Evolutionary conservation across 2,888 invertebrate genomes (phyloP).

Genomic region (Parnassius apollo): DNA sequence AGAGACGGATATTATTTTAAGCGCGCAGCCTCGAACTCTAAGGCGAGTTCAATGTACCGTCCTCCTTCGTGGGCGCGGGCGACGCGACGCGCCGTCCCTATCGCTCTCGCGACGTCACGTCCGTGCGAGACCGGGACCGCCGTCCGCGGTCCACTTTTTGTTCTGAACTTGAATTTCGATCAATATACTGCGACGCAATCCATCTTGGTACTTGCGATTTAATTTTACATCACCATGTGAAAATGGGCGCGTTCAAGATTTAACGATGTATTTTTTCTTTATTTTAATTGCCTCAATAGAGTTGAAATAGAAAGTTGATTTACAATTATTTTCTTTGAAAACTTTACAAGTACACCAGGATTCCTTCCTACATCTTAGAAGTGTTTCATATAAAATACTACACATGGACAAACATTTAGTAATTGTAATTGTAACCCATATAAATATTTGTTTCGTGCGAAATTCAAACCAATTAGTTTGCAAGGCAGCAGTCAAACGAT

Average conservation of each 20-base stretch:
- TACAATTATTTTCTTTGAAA: too few relatives aligned
- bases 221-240: slow-evolving; percentile 29
- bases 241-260: slow-evolving; percentile 23
- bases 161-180: slow-evolving; percentile 74
- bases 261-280: slow-evolving; percentile 7
- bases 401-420: too few relatives aligned
- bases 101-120: slow-evolving; percentile 36
- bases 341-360: too few relatives aligned
- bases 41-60: slow-evolving; percentile 70
- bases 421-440: too few relatives aligned
- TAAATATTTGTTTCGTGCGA: too few relatives aligned
- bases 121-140: slow-evolving; percentile 45
- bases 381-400: too few relatives aligned
- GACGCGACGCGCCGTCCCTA: slow-evolving; percentile 47
- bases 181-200: slow-evolving; percentile 56
- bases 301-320: too few relatives aligned
- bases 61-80: slow-evolving; percentile 74
- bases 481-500: too few relatives aligned
- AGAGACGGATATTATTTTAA: slow-evolving; percentile 52
- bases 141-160: slow-evolving; percentile 68
- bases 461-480: too few relatives aligned
- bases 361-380: too few relatives aligned
- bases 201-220: slow-evolving; percentile 57
- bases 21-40: slow-evolving; percentile 46
- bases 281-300: too few relatives aligned